Percentiles rank a stretch among this genome's conserved stretches.
Evolutionary conservation across 2,888 invertebrate genomes (phyloP).

Genomic region (Torymus texanus): DNA sequence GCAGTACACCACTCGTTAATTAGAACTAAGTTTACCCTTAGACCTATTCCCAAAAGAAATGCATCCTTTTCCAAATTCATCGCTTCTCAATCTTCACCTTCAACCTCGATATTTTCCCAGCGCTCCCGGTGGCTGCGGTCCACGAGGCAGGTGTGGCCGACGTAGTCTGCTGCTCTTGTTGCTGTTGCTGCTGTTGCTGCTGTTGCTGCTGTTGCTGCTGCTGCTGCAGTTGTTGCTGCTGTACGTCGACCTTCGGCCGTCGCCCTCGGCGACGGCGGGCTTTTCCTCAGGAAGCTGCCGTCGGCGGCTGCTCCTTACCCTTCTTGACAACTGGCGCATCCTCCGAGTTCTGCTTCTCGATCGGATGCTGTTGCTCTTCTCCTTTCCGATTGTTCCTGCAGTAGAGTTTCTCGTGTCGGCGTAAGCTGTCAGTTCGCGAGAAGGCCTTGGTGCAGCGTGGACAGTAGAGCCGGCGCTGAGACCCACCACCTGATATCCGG

Average conservation of each 20-base stretch:
- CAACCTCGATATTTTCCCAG: background rate
- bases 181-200: background rate
- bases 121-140: background rate
- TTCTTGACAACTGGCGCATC: background rate
- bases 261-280: constrained; percentile 36
- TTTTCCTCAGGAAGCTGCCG: constrained; percentile 48
- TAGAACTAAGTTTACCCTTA: no score
- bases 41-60: no score
- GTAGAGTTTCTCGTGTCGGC: constrained; percentile 68
- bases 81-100: background rate
- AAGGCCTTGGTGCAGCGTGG: constrained; percentile 64
- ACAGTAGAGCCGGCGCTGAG: constrained; percentile 51
- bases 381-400: constrained; percentile 62
- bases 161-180: no score
- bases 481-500: background rate
- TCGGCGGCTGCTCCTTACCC: background rate
- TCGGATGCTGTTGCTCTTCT: constrained; percentile 13
- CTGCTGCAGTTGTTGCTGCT: background rate
- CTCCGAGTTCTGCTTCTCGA: background rate
- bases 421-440: constrained; percentile 67
- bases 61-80: no score
- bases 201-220: background rate
- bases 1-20: no score
- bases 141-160: no score
- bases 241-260: constrained; percentile 21